phyloP scores from a whole-genome alignment of 2,113 vertebrate species.

The Mesitornis unicolor region DNA sequence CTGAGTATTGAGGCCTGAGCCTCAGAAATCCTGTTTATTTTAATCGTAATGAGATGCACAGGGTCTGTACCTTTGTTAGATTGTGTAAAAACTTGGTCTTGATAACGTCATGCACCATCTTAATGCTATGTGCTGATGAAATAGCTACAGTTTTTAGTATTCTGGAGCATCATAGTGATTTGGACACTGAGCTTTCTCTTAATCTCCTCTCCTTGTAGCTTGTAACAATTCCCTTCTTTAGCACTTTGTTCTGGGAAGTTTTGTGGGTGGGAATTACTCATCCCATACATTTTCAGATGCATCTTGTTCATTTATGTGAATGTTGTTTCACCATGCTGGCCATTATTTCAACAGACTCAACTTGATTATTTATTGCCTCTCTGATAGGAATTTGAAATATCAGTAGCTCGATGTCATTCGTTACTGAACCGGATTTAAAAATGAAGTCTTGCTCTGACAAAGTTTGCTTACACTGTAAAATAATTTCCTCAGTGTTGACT shows the following conservation, averaged over 20 bases:
- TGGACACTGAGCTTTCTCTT: not conserved
- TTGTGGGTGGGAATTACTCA: constrained; percentile 16
- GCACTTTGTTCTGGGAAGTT: not conserved
- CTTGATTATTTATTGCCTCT: constrained; percentile 30
- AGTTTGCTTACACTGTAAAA: not conserved
- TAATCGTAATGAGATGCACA: not conserved
- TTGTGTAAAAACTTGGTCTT: not conserved
- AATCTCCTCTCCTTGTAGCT: not conserved
- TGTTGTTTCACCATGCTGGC: constrained; percentile 20
- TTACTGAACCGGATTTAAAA: not conserved
- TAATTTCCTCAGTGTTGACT: not conserved
- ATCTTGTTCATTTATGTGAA: not conserved
- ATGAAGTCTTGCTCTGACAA: constrained; percentile 1
- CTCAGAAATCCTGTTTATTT: constrained; percentile 10
- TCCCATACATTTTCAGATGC: constrained; percentile 14
- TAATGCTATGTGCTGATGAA: not conserved
- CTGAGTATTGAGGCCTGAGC: not conserved
- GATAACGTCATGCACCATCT: not conserved
- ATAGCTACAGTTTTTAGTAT: constrained; percentile 3
- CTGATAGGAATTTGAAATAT: constrained; percentile 8
- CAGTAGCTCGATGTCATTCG: not conserved
- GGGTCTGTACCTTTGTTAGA: not conserved
- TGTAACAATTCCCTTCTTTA: constrained; percentile 14
- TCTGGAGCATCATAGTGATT: not conserved
- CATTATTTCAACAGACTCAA: constrained; percentile 44